Evolutionary conservation across 2,888 invertebrate species (phyloP).

Genomic region (Omphaloscelis lunosa): DNA sequence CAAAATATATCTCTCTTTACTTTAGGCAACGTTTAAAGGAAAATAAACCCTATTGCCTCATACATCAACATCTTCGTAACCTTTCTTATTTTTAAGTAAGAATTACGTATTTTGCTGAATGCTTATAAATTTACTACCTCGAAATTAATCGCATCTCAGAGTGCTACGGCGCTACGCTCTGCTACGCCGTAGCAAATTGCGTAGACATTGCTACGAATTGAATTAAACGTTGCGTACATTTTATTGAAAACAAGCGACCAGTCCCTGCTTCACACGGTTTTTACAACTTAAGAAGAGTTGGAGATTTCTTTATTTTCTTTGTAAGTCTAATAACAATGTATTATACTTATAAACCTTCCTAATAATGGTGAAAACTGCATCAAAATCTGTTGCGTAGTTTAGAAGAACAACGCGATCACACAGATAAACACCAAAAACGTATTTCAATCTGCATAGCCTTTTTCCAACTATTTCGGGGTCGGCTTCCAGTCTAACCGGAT

Average conservation of each 20-base stretch:
- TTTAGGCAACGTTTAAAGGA: too few relatives aligned
- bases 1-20: too few relatives aligned
- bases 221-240: conserved; percentile 23
- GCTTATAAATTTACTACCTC: too few relatives aligned
- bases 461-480: too few relatives aligned
- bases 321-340: background rate
- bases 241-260: background rate
- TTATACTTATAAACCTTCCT: background rate
- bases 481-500: too few relatives aligned
- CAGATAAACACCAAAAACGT: too few relatives aligned
- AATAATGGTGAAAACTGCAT: background rate
- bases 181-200: conserved; percentile 59
- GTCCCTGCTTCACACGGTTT: background rate
- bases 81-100: background rate
- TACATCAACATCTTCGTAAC: background rate
- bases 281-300: background rate
- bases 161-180: conserved; percentile 50
- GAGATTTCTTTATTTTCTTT: background rate
- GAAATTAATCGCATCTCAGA: conserved; percentile 37
- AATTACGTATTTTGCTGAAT: too few relatives aligned
- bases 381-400: background rate
- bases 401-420: background rate
- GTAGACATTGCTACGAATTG: conserved; percentile 44
- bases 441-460: too few relatives aligned
- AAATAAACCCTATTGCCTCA: too few relatives aligned